phyloP scores from a whole-genome alignment of 2,888 invertebrate genomes.

The Dryococelus australis region DNA sequence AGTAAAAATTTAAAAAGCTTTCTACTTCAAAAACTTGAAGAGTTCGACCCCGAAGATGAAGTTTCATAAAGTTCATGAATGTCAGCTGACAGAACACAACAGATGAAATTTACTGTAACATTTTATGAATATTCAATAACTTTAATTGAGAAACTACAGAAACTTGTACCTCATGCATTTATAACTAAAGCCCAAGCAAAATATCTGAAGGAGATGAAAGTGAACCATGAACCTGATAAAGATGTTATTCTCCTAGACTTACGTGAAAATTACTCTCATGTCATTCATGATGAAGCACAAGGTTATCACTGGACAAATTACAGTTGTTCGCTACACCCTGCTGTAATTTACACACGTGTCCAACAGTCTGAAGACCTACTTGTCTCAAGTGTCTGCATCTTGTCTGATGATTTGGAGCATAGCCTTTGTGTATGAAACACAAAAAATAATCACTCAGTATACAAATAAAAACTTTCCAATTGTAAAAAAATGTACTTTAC shows the following conservation, averaged over 20 bases:
- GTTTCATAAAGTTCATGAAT: conserved; percentile 13
- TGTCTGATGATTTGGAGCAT: conserved; percentile 27
- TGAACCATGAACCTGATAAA: not conserved
- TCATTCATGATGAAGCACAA: conserved; percentile 24
- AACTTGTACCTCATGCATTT: conserved; percentile 19
- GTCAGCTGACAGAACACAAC: conserved; percentile 13
- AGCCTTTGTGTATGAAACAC: conserved; percentile 17
- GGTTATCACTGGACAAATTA: conserved; percentile 9
- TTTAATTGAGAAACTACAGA: conserved; percentile 22
- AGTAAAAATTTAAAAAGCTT: conserved; percentile 12
- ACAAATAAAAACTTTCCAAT: conserved; percentile 19
- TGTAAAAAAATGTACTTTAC: conserved; percentile 25
- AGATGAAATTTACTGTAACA: not conserved
- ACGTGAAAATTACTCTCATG: not conserved
- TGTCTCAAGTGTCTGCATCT: conserved; percentile 20
- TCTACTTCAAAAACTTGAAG: conserved; percentile 23
- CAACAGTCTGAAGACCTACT: conserved; percentile 12
- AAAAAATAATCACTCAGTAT: conserved; percentile 25
- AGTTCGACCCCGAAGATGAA: conserved; percentile 9
- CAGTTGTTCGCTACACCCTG: conserved; percentile 19
- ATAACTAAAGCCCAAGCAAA: conserved; percentile 17
- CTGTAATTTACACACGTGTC: not conserved
- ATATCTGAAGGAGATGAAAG: not conserved
- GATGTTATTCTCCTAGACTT: conserved; percentile 27
- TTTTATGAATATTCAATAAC: conserved; percentile 13